Conservation (phyloP, 2,113 vertebrate genomes). For the Butorides virescens region DNA sequence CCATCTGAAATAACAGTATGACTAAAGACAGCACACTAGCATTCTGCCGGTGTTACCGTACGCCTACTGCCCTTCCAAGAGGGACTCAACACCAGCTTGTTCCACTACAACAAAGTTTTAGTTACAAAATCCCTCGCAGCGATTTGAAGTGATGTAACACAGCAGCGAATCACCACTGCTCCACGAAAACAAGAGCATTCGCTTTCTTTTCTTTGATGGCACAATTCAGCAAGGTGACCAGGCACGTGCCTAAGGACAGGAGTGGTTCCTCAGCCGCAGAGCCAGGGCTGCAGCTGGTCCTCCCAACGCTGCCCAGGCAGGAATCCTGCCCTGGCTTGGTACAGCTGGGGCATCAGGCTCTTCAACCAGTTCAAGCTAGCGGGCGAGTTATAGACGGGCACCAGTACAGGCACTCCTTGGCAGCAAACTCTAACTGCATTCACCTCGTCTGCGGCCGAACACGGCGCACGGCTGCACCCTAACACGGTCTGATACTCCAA, state of each 20-base stretch:
- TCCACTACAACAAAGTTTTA: neutral
- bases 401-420: neutral
- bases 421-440: neutral
- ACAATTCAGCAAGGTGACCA: neutral
- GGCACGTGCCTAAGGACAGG: too few relatives aligned
- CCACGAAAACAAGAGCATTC: neutral
- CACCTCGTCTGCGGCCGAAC: neutral
- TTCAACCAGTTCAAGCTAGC: neutral
- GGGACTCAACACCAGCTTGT: neutral
- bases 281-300: neutral
- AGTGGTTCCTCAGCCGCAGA: too few relatives aligned
- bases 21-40: accelerated
- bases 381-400: accelerated
- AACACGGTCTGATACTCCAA: accelerated
- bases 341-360: neutral
- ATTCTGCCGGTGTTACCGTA: accelerated
- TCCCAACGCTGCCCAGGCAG: neutral
- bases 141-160: accelerated
- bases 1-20: neutral
- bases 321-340: neutral
- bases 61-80: neutral
- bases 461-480: accelerated
- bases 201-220: neutral
- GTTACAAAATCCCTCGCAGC: neutral
- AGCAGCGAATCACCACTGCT: too few relatives aligned